phyloP scores from a whole-genome alignment of 2,888 invertebrate genomes.

The Syrista parreyssii region DNA sequence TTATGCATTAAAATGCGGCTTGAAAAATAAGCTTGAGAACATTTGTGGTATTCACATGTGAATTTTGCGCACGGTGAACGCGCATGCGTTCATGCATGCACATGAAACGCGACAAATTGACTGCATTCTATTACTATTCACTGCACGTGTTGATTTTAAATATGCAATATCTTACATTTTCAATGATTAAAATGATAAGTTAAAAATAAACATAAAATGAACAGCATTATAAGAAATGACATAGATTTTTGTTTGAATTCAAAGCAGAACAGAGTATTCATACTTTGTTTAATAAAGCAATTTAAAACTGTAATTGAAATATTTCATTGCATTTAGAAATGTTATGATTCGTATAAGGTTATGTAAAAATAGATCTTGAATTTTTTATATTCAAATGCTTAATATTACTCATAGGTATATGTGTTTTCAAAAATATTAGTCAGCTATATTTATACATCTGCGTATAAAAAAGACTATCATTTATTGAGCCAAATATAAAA shows the following conservation, averaged over 20 bases:
- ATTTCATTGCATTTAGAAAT: neutral
- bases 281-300: neutral
- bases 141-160: neutral
- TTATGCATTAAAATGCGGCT: neutral
- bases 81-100: neutral
- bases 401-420: neutral
- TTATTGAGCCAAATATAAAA: neutral
- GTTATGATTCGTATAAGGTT: neutral
- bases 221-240: neutral
- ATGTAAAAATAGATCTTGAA: slow-evolving; percentile 6
- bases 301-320: neutral
- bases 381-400: neutral
- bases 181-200: neutral
- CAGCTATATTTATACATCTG: neutral
- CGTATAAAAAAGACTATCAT: slow-evolving; percentile 10
- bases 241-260: neutral
- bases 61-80: neutral
- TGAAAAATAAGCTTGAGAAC: neutral
- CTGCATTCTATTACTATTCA: neutral
- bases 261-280: neutral
- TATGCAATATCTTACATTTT: neutral
- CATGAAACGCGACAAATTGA: neutral
- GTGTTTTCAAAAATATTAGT: neutral
- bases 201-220: neutral
- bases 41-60: neutral